A percentile compares a stretch with the other conserved stretches of the same genome.
phyloP scores from a whole-genome alignment of 2,113 vertebrate genomes.

The Dendrocopos noguchii region DNA sequence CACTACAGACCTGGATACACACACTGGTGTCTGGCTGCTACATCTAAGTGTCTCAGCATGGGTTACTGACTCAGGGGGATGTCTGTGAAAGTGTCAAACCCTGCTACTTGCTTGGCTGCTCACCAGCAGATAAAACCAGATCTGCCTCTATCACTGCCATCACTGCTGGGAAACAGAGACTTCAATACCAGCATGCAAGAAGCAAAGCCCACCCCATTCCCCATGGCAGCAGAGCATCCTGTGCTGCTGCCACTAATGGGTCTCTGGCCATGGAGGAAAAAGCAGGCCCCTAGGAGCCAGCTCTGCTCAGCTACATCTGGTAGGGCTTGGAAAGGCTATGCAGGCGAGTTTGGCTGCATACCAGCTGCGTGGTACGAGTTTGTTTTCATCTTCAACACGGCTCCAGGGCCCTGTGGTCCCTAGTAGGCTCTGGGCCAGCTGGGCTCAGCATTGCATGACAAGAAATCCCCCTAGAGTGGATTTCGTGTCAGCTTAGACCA shows the following conservation, averaged over 20 bases:
- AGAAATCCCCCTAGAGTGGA: background rate
- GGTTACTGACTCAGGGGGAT: background rate
- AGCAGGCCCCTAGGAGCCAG: background rate
- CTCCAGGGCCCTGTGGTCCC: too few species aligned
- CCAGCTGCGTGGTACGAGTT: background rate
- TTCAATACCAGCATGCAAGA: fast-evolving
- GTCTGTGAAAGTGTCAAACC: background rate
- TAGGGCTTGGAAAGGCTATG: background rate
- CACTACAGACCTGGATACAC: background rate
- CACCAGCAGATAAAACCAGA: background rate
- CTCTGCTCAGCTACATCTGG: background rate
- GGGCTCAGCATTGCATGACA: background rate
- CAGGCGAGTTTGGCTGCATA: fast-evolving
- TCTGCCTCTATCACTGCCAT: background rate
- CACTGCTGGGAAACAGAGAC: background rate
- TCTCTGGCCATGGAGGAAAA: background rate
- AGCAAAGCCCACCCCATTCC: background rate
- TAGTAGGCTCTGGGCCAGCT: background rate
- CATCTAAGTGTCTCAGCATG: background rate
- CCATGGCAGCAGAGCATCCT: background rate
- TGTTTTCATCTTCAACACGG: background rate
- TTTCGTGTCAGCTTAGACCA: background rate
- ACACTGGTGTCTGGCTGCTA: background rate
- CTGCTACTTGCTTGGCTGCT: background rate
- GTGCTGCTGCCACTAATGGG: background rate